Evolutionary conservation across 2,113 vertebrate genomes (phyloP), one percentile per base, ranked within the genome.

Genomic region (Centropus bengalensis): DNA sequence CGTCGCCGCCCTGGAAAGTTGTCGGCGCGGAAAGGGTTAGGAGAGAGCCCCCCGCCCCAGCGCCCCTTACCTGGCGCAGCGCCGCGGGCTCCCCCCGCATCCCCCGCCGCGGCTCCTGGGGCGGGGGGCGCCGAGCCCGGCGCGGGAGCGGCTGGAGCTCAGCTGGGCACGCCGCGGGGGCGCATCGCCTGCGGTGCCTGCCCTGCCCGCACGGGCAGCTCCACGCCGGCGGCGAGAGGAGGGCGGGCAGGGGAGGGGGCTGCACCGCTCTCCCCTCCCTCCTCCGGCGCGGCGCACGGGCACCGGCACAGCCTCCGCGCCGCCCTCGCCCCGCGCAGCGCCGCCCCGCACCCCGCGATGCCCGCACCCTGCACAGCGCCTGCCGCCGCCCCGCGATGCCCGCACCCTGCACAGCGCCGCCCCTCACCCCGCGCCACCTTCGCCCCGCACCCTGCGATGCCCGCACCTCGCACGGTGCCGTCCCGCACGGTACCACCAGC

Each of bases 51-150:
- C 59, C 23, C 23, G 24, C 26, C 8, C 51, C 49, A 6, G 26
- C 54, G 26, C 52, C 86, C 54, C 91, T 84, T 88, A 89, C 91
- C 91, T 89, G 85, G 59, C 82, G 76, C 69, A 77, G 60, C 63
- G n/a, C 69, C 56, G 62, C 56, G 62, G 74, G 80, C 14, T 56
- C 45, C 10, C 80, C 62, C 91, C 47, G 74, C 91, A 89, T 78
- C 74, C 86, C 36, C 80, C 55, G 68, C 64, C 51, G 78, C 58
- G 51, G 71, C 52, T 87, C 51, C 51, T 59, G 78, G 77, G 38
- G 78, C 51, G 58, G 71, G 67, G 67, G 36, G 23, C 16, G 60
- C 82, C 36, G 36, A 36, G 36, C 36, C 36, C 36, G 36, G 36
- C 36, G 36, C 36, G 36, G 36, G 36, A 62, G 77, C 44, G 54